phyloP scores from a whole-genome alignment of 2,113 vertebrate species.

The Okapia johnstoni region DNA sequence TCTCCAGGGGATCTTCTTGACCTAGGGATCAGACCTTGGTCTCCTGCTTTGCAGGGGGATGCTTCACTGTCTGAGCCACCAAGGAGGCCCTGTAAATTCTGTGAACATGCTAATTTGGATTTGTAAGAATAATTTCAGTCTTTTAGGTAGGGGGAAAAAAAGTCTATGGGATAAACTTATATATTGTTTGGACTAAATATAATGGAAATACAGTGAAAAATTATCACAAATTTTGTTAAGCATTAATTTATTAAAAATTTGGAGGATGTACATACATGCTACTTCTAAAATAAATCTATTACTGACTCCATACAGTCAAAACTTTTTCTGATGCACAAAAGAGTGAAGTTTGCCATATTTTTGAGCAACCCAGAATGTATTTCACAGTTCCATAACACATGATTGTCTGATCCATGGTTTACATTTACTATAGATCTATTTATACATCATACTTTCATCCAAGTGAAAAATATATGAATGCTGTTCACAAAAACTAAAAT shows the following conservation, averaged over 20 bases:
- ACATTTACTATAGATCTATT: not conserved
- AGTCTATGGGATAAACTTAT: not conserved
- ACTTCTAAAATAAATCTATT: not conserved
- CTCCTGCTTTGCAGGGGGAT: not conserved
- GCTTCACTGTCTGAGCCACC: not conserved
- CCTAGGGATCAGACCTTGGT: not conserved
- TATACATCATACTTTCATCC: not conserved
- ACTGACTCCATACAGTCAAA: not conserved
- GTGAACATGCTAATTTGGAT: not conserved
- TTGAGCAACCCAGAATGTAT: not conserved
- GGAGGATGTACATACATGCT: not conserved
- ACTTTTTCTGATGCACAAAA: not conserved
- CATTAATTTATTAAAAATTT: not conserved
- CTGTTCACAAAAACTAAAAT: not conserved
- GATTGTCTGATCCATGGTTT: not conserved
- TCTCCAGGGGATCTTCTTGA: not conserved
- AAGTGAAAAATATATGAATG: not conserved
- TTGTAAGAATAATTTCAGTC: not conserved
- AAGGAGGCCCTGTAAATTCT: not conserved
- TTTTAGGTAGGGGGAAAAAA: not conserved
- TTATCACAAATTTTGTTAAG: not conserved
- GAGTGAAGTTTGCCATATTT: not conserved
- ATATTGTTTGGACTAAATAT: not conserved
- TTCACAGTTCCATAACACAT: not conserved
- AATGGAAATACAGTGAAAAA: not conserved